Conservation (phyloP, 2,888 invertebrate species). For the Octodonta nipae region DNA sequence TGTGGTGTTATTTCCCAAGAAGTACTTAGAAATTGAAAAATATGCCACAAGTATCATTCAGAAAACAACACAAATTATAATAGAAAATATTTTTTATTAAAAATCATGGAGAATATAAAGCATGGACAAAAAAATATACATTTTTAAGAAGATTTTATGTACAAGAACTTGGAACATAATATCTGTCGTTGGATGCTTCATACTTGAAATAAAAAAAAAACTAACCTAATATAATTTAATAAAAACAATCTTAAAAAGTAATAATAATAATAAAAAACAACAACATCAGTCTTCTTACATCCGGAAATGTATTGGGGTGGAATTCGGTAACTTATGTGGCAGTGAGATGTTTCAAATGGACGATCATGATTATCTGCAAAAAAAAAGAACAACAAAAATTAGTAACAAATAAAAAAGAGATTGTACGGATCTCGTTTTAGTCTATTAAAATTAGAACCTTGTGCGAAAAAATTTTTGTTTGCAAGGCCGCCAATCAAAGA, state of each 20-base stretch:
- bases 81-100: conserved; percentile 17
- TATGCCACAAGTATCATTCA: too few relatives aligned
- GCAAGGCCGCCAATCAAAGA: too few relatives aligned
- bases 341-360: conserved; percentile 27
- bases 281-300: conserved; percentile 38
- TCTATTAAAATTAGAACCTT: too few relatives aligned
- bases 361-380: conserved; percentile 25
- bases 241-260: conserved; percentile 32
- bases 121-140: conserved; percentile 12
- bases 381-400: too few relatives aligned
- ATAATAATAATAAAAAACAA: conserved; percentile 36
- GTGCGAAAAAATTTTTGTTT: too few relatives aligned
- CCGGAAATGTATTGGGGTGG: conserved; percentile 27
- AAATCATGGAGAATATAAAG: conserved; percentile 17
- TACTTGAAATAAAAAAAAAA: conserved; percentile 26
- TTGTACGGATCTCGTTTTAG: too few relatives aligned
- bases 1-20: too few relatives aligned
- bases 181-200: conserved; percentile 12
- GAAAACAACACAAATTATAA: too few relatives aligned
- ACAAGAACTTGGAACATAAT: conserved; percentile 11
- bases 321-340: conserved; percentile 36
- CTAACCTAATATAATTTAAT: conserved; percentile 37
- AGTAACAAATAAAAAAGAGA: conserved; percentile 14
- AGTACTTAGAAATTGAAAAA: too few relatives aligned
- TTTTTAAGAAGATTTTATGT: conserved; percentile 8